Evolutionary conservation across 2,888 invertebrate genomes (phyloP).

Genomic region (Pachydiplax longipennis): DNA sequence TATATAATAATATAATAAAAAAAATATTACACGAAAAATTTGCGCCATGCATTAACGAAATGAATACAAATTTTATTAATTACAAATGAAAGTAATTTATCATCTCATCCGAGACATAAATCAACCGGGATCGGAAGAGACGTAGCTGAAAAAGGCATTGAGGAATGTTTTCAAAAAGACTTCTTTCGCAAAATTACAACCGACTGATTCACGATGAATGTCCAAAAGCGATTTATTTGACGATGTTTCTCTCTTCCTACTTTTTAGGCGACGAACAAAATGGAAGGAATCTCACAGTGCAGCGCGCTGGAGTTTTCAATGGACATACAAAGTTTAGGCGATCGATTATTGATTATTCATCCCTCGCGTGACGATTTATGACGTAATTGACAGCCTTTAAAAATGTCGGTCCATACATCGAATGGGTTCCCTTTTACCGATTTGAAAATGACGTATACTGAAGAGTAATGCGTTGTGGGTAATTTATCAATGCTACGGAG

Average conservation of each 20-base stretch:
- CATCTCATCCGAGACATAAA: too few species aligned
- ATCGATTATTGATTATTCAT: constrained; percentile 26
- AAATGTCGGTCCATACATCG: constrained; percentile 36
- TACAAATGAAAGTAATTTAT: too few species aligned
- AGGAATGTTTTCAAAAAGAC: background rate
- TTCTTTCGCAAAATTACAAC: background rate
- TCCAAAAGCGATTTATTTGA: background rate
- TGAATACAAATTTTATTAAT: too few species aligned
- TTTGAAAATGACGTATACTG: constrained; percentile 3
- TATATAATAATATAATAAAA: too few species aligned
- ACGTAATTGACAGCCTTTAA: constrained; percentile 42
- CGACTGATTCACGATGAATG: background rate
- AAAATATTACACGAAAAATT: too few species aligned
- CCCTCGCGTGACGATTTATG: constrained; percentile 38
- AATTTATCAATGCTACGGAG: constrained; percentile 7
- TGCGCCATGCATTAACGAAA: too few species aligned
- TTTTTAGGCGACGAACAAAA: background rate
- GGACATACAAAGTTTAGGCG: background rate
- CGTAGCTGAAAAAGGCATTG: background rate
- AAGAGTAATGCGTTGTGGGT: constrained; percentile 29
- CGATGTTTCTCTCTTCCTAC: background rate
- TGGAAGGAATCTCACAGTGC: constrained; percentile 12
- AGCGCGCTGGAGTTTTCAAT: background rate
- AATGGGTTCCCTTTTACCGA: constrained; percentile 29
- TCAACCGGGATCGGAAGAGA: too few species aligned